Base-by-base conservation (phyloP, 2,113 vertebrate genomes). In the Lamprologus callipterus region DNA sequence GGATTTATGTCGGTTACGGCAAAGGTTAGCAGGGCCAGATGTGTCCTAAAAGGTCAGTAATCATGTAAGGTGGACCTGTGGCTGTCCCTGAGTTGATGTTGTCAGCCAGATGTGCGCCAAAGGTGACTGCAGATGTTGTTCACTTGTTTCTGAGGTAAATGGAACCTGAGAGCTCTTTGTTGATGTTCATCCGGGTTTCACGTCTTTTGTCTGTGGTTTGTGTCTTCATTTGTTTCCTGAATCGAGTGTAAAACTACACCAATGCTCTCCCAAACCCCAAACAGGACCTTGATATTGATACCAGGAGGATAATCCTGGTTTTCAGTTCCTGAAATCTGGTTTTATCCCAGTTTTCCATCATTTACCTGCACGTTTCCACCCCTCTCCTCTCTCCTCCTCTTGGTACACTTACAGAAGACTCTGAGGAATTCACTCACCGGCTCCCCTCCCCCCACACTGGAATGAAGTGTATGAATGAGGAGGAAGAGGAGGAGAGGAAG, bases 321-420 rank as follows among this genome's bases (percentile, higher is more conserved):
- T 31, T 51, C 17, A 33, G 45, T 33, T 51, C 47, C 10, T 49
- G 45, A 78, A 19, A 78, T 78, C 73, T 12, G 6, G 16, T 33
- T 78, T 51, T n/a, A 49, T 78, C 26, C 17, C 26, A 26, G 45
- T 78, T 78, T 78, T 31, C 26, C 47, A 31, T 47, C 45, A 19
- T 16, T 49, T 51, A 78, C 73, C 73, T 78, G 73, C 45, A 31
- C 10, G 9, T 78, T 49, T 19, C 45, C 73, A 68, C 54, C 21
- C 8, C n/a, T 40, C 31, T 47, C 35, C 58, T 63, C 75, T 82
- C 82, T 40, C 12, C 13, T 12, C 17, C 13, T 49, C 16, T 21
- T n/a, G 53, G 58, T 88, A 86, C 57, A 90, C 68, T 92, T 88
- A 89, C 58, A 89, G 60, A 91, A 60, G 70, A 42, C 51, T 87